phyloP scores from a whole-genome alignment of 2,888 invertebrate genomes.

The Chrysodeixis includens region DNA sequence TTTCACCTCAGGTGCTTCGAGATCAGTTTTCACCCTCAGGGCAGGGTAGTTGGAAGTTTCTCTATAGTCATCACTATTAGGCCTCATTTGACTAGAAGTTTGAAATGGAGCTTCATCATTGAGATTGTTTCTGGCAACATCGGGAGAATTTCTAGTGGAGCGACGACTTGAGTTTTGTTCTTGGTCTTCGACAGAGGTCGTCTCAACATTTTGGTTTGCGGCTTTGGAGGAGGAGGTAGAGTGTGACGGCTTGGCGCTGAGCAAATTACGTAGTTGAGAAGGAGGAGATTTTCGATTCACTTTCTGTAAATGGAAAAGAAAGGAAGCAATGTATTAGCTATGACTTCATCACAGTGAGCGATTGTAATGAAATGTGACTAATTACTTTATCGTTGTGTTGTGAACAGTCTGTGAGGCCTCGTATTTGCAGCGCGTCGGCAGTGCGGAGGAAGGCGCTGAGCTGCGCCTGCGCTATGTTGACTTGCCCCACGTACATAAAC shows the following conservation, averaged over 20 bases:
- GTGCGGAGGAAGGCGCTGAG: slow-evolving; percentile 93
- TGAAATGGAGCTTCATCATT: slow-evolving; percentile 88
- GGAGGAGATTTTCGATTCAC: slow-evolving; percentile 87
- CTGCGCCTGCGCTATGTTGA: slow-evolving; percentile 94
- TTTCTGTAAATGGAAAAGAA: slow-evolving; percentile 78
- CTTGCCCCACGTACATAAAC: slow-evolving; percentile 96
- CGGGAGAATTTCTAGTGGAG: slow-evolving; percentile 87
- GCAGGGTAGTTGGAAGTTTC: slow-evolving; percentile 86
- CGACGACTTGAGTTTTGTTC: slow-evolving; percentile 84
- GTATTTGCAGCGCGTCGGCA: slow-evolving; percentile 94
- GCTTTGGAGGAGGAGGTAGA: slow-evolving; percentile 89
- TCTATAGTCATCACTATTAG: slow-evolving; percentile 89
- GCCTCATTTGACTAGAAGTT: slow-evolving; percentile 89
- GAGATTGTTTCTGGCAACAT: slow-evolving; percentile 89
- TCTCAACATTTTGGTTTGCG: slow-evolving; percentile 88
- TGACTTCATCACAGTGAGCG: slow-evolving; percentile 6
- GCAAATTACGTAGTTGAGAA: slow-evolving; percentile 88
- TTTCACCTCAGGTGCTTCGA: slow-evolving; percentile 87
- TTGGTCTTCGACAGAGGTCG: slow-evolving; percentile 83
- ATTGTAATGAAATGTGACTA: slow-evolving; percentile 11
- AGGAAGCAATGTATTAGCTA: slow-evolving; percentile 15
- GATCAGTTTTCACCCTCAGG: slow-evolving; percentile 88
- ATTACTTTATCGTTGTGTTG: slow-evolving; percentile 88
- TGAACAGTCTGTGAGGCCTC: slow-evolving; percentile 93
- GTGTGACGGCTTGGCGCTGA: slow-evolving; percentile 88